Evolutionary conservation across 53 echinoderm and acorn worm species (phyloP), one percentile per base, ranked within the genome.

Genomic region (Pentamera pediparva): DNA sequence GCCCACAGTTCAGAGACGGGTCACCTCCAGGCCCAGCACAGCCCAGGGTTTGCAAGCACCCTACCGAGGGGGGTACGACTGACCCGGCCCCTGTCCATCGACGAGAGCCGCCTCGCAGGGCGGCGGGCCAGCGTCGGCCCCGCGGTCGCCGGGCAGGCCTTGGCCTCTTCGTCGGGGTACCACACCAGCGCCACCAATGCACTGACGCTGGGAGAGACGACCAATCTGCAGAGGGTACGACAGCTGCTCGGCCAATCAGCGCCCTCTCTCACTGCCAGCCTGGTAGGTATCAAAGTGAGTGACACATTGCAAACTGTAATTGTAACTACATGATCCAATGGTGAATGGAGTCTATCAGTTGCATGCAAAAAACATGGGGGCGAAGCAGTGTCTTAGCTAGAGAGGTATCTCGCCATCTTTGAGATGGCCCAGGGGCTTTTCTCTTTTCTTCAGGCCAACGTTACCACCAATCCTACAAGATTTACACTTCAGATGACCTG

Each of bases 111-210:
- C 28, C 88, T 88, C 52, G 91, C 86, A 18, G 69, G 84, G 19
- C 75, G 98, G 32, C 86, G 98, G 32, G 98, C 92, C 35, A 98
- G 98, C 59, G 81, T 98, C 0, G 98, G 98, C 9, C 86, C 89
- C n/a, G 82, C 82, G 9, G 79, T 86, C 33, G 75, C 84, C 56
- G 76, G 81, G 31, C 81, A 84, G 48, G 81, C 84, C 32, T 67
- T 81, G 65, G 75, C 60, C 13, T 51, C 84, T 31, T 74, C 81
- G 11, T 84, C 84, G 29, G 84, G 87, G 25, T 93, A 87, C 59
- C 94, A 90, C 33, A 84, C 84, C 17, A 94, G 94, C 82, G 90
- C 94, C 18, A 94, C 94, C 19, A 94, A 94, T 70, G 94, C 94
- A 35, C 76, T 94, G 62, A 94, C 85, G 0, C 62, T 94, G 20